Evolutionary conservation across 2,113 vertebrate species (phyloP), one percentile per base, ranked within the genome.

Genomic region (Motacilla tschutschensis): DNA sequence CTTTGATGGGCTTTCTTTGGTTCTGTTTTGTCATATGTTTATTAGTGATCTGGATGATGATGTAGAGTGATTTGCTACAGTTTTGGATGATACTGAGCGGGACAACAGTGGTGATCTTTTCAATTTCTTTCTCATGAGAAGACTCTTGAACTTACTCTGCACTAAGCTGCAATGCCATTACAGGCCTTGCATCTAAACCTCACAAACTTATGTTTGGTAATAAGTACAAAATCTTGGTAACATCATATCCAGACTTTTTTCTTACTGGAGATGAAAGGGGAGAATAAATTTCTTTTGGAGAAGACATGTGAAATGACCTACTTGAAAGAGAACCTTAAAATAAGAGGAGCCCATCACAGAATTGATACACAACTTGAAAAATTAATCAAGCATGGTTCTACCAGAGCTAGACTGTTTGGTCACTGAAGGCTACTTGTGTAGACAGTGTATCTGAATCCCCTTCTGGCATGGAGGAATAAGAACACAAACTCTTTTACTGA

Each of bases 261-360:
- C 35, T 66, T 67, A 10, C 13, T 60, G 7, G 13, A 4, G 2
- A 33, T 53, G 19, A 64, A 71, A 19, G 13, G 12, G 6, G 40
- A 51, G 33, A 79, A 72, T 33, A 69, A 72, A 36, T 41, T 41
- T 3, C 9, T 83, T 26, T 50, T 73, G 22, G 17, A 64, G 31
- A 79, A 69, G 38, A 72, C 1, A 55, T 24, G 9, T 79, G 9
- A 64, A 20, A 55, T 40, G 14, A 48, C 10, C 11, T 67, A 5
- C 18, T 73, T 51, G 43, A 60, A 83, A 78, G 79, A 13, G 5
- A 82, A 5, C 16, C 35, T 41, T 58, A 19, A 72, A 89, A 21
- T 44, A 59, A 57, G 13, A 79, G 8, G 2, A 64, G 1, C 3
- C 2, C 0, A 0, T 62, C 4, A 17, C 3, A 46, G 31, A 41